phyloP scores from a whole-genome alignment of 2,888 invertebrate genomes.

The Eupithecia dodoneata region DNA sequence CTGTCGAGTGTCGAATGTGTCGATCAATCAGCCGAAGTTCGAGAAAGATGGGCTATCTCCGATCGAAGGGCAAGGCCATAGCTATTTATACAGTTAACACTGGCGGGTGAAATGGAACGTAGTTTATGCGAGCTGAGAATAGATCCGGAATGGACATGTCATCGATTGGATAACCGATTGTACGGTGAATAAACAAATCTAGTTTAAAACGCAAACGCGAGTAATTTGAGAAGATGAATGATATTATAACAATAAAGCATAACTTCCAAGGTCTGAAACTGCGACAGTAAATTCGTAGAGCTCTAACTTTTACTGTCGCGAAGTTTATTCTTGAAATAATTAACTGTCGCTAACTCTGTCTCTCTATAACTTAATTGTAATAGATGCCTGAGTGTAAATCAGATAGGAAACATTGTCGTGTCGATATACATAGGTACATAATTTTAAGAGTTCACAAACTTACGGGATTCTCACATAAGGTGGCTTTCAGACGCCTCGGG shows the following conservation, averaged over 20 bases:
- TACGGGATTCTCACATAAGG: background rate
- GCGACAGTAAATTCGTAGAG: background rate
- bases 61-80: slow-evolving; percentile 37
- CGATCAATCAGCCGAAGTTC: slow-evolving; percentile 19
- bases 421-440: background rate
- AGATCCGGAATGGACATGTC: background rate
- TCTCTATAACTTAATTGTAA: background rate
- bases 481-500: background rate
- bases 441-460: background rate
- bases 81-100: slow-evolving; percentile 3
- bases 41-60: slow-evolving; percentile 22
- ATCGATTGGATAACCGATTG: slow-evolving; percentile 1
- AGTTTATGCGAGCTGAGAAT: slow-evolving; percentile 2
- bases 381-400: background rate
- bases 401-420: background rate
- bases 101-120: slow-evolving; percentile 7
- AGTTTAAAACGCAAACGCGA: background rate
- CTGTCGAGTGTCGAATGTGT: slow-evolving; percentile 4
- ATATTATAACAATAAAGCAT: background rate
- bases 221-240: slow-evolving; percentile 1
- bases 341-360: background rate
- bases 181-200: background rate
- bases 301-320: background rate
- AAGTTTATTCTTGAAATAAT: background rate
- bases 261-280: background rate